Evolutionary conservation across 2,888 invertebrate species (phyloP).

Genomic region (Leptinotarsa peninsularis): DNA sequence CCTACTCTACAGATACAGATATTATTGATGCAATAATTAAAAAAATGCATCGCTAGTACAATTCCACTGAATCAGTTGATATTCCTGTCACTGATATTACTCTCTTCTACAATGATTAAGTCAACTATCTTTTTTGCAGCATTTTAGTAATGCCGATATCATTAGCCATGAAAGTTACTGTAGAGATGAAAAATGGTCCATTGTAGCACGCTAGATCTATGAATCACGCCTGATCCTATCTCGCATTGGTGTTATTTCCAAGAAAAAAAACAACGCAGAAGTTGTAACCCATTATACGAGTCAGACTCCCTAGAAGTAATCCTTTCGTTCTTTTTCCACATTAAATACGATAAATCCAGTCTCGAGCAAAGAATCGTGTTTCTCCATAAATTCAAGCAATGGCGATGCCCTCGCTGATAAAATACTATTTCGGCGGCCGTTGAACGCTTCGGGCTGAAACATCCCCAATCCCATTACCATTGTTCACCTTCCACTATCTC

Average conservation of each 20-base stretch:
- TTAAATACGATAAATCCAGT: constrained; percentile 3
- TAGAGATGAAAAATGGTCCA: no score
- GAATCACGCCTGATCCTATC: not conserved
- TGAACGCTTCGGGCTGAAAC: not conserved
- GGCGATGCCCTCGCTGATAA: not conserved
- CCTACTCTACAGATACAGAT: no score
- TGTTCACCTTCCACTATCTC: constrained; percentile 7
- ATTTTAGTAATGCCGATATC: no score
- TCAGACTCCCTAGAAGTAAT: not conserved
- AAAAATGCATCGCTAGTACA: no score
- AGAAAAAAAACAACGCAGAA: not conserved
- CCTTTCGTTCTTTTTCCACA: not conserved
- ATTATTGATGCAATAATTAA: no score
- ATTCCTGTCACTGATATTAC: no score
- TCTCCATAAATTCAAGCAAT: not conserved
- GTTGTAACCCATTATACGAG: not conserved
- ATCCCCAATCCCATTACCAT: constrained; percentile 3
- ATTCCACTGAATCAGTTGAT: no score
- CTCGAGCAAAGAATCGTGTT: not conserved
- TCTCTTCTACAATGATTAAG: no score
- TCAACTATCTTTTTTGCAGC: no score
- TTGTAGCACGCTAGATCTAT: not conserved
- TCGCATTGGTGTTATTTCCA: not conserved
- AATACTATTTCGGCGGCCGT: not conserved
- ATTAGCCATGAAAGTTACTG: no score